These are phyloP conservation scores for Magallana nippona DNA, from an alignment of 2,888 invertebrate genomes.

Conservation along the genomic window DNA sequence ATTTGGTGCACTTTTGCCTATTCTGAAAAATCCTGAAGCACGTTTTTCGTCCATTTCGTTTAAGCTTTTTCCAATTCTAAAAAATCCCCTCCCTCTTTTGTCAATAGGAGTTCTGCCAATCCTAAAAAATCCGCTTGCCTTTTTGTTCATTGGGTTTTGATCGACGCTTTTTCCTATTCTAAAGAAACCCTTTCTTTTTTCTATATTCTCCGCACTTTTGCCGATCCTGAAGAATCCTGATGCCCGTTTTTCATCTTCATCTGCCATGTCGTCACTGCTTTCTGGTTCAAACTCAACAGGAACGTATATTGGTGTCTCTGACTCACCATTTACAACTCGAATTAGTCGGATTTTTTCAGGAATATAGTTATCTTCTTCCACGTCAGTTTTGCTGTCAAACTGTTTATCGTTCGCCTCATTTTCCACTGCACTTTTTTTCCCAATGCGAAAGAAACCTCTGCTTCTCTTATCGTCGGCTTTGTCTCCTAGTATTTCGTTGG, in stretches of 20 bases:
- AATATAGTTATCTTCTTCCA: not conserved
- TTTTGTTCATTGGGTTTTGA: slow-evolving; percentile 35
- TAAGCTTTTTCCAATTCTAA: slow-evolving; percentile 46
- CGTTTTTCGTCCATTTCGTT: slow-evolving; percentile 31
- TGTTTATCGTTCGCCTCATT: not conserved
- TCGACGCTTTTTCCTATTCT: slow-evolving; percentile 52
- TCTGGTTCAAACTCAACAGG: slow-evolving; percentile 17
- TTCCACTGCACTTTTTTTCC: slow-evolving; percentile 26
- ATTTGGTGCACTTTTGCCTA: slow-evolving; percentile 41
- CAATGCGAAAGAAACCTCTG: slow-evolving; percentile 48
- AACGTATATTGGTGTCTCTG: not conserved
- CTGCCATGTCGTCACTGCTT: slow-evolving; percentile 12
- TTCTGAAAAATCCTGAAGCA: slow-evolving; percentile 40
- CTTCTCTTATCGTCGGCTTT: slow-evolving; percentile 40
- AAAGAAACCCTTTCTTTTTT: slow-evolving; percentile 55
- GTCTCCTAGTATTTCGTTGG: slow-evolving; percentile 7
- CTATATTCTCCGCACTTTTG: not conserved
- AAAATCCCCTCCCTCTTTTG: slow-evolving; percentile 50
- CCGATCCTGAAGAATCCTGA: slow-evolving; percentile 38
- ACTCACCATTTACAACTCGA: not conserved
- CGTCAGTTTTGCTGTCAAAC: not conserved
- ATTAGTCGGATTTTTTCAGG: not conserved
- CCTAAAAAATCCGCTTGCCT: slow-evolving; percentile 47
- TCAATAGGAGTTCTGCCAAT: slow-evolving; percentile 36
- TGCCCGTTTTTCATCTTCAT: slow-evolving; percentile 28